Conservation (phyloP, 2,113 vertebrate species). For the Proteles cristata region DNA sequence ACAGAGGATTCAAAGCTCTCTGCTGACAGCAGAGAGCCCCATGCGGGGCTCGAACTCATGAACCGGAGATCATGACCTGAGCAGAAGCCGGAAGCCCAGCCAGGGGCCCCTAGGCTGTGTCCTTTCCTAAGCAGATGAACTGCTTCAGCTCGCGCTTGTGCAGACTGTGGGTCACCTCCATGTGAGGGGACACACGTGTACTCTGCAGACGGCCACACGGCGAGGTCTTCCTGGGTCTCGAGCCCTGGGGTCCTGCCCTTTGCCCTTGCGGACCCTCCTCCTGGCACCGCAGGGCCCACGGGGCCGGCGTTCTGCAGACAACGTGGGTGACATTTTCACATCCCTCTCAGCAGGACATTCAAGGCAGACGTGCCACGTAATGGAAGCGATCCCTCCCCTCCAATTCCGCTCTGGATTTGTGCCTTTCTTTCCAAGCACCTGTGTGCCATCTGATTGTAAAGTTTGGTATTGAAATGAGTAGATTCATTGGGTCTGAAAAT, state of each 20-base stretch:
- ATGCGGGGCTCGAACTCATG: too few species aligned
- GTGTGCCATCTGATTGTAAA: not conserved
- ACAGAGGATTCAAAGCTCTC: too few species aligned
- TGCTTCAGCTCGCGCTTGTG: not conserved
- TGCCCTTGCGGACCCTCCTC: fast-evolving
- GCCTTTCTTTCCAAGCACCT: not conserved
- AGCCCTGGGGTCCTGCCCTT: not conserved
- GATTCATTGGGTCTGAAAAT: not conserved
- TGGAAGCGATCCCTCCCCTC: fast-evolving
- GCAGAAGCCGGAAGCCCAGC: too few species aligned
- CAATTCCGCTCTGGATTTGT: not conserved
- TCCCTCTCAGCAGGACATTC: not conserved
- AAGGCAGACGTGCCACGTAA: fast-evolving
- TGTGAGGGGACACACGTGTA: not conserved
- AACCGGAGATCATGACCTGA: too few species aligned
- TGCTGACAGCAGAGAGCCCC: too few species aligned
- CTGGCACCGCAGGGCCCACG: fast-evolving
- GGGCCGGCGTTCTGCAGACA: not conserved
- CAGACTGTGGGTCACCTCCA: not conserved
- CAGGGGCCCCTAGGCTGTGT: not conserved
- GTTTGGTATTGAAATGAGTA: not conserved
- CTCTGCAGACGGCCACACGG: not conserved
- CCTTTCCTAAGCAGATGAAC: not conserved
- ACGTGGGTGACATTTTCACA: not conserved
- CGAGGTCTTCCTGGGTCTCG: fast-evolving